These are phyloP conservation scores for Macrobrachium rosenbergii DNA, from an alignment of 1,140 invertebrate species.

Conservation along the genomic window DNA sequence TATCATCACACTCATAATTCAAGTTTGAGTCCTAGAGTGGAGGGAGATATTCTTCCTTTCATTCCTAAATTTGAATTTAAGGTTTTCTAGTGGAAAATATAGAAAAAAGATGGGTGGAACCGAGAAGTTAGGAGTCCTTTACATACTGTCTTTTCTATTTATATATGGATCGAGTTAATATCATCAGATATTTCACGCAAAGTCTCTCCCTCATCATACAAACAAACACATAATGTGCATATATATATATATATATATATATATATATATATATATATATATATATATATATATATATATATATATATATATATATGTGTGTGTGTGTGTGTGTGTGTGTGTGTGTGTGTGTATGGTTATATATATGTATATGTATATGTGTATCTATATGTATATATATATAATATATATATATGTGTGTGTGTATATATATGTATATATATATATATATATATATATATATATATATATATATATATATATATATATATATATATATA, in stretches of 20 bases:
- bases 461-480: slow-evolving; percentile 27
- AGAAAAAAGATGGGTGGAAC: too few species aligned
- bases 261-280: slow-evolving; percentile 24
- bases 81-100: too few species aligned
- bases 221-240: neutral
- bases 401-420: slow-evolving; percentile 3
- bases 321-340: neutral
- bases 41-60: too few species aligned
- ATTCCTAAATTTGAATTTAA: too few species aligned
- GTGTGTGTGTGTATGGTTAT: neutral
- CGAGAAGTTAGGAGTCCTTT: too few species aligned
- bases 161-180: neutral
- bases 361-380: slow-evolving; percentile 21
- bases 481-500: slow-evolving; percentile 20
- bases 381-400: slow-evolving; percentile 18
- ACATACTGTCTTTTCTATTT: neutral
- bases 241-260: slow-evolving; percentile 18
- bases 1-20: too few species aligned
- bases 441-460: slow-evolving; percentile 18
- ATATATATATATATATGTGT: neutral
- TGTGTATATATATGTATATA: neutral
- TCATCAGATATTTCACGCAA: neutral
- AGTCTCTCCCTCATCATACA: neutral
- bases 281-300: slow-evolving; percentile 18
- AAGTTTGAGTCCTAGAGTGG: too few species aligned